Evolutionary conservation across 1,140 invertebrate species (phyloP).

Genomic region (Scaptomyza pallida): DNA sequence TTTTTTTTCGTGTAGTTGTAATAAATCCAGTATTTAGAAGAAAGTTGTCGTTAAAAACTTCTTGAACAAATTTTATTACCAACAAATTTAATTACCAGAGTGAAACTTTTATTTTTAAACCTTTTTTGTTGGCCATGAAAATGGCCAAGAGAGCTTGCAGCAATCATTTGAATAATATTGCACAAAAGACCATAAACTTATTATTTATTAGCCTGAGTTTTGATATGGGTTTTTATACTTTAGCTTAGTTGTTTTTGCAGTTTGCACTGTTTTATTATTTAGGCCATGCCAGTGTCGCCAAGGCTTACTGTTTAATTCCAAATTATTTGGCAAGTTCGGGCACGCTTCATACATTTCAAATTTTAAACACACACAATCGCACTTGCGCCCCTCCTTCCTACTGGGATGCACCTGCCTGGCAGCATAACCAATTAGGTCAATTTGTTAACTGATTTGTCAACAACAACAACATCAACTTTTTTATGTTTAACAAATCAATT

Average conservation of each 20-base stretch:
- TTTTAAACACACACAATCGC: conserved; percentile 28
- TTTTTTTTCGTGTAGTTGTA: conserved; percentile 4
- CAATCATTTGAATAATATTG: conserved; percentile 43
- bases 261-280: conserved; percentile 64
- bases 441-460: conserved; percentile 25
- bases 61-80: conserved; percentile 37
- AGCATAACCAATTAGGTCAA: conserved; percentile 44
- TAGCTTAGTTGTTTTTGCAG: conserved; percentile 13
- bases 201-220: conserved; percentile 37
- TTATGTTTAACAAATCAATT: conserved; percentile 68
- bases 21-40: conserved; percentile 25
- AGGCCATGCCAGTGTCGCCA: conserved; percentile 63
- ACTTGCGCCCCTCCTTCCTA: conserved; percentile 18
- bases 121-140: not conserved
- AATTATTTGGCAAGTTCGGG: conserved; percentile 72
- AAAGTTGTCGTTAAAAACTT: conserved; percentile 64
- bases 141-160: conserved; percentile 8
- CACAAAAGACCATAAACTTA: conserved; percentile 32
- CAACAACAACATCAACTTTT: conserved; percentile 13
- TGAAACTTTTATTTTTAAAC: conserved; percentile 54
- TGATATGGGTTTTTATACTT: conserved; percentile 30
- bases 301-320: conserved; percentile 62
- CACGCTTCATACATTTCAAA: conserved; percentile 74
- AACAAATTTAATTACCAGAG: conserved; percentile 56
- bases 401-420: conserved; percentile 53